Evolutionary conservation across 2,797 vertebrate genomes (phyloP).

Genomic region (Acanthurus tractus): DNA sequence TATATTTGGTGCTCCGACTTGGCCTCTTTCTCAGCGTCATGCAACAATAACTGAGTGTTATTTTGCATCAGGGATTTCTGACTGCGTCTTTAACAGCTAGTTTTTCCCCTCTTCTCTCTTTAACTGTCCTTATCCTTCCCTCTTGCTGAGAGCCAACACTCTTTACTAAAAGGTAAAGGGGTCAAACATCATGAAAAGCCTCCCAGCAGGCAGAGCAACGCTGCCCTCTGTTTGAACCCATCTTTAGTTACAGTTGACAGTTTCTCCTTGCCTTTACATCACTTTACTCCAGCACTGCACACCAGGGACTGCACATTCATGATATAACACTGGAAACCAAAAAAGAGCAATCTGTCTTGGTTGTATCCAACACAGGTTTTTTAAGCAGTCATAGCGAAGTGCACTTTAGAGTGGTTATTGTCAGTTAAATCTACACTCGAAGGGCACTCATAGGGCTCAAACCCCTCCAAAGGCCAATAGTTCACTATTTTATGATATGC

Average conservation of each 20-base stretch:
- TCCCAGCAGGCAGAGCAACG: constrained; percentile 48
- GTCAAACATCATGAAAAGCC: constrained; percentile 55
- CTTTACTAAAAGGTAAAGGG: constrained; percentile 41
- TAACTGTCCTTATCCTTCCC: not conserved
- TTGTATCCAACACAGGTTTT: not conserved
- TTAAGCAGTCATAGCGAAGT: not conserved
- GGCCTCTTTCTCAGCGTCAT: constrained; percentile 3
- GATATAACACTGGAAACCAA: not conserved
- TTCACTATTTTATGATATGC: too few species aligned
- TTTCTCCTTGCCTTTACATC: constrained; percentile 11
- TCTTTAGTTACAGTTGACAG: constrained; percentile 54
- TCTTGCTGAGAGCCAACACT: not conserved
- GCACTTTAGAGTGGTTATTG: not conserved
- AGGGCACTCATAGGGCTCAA: too few species aligned
- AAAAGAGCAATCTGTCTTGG: not conserved
- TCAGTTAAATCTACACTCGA: not conserved
- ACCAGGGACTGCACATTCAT: not conserved
- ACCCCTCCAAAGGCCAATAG: too few species aligned
- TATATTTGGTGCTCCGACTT: not conserved
- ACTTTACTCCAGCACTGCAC: not conserved
- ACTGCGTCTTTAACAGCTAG: not conserved
- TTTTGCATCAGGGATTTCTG: constrained; percentile 1
- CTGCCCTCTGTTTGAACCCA: constrained; percentile 71
- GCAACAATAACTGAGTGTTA: not conserved
- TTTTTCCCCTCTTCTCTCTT: not conserved